A percentile compares a stretch with the other conserved stretches of the same genome.
Conservation (phyloP, 2,888 invertebrate species). For the Theretra japonica region DNA sequence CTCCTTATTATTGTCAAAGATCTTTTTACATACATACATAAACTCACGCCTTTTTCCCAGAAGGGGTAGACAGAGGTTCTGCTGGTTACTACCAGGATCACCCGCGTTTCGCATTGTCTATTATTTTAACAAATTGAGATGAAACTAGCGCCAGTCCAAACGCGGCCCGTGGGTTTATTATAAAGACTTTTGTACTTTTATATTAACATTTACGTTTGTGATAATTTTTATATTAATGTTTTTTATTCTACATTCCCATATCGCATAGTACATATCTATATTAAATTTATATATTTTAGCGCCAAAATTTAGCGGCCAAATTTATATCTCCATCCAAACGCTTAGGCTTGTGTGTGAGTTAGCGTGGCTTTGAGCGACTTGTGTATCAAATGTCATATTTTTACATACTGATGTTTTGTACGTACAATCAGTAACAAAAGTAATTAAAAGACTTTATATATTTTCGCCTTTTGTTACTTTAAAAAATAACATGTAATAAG, state of each 20-base stretch:
- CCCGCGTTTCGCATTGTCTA: too few species aligned
- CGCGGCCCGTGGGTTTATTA: background rate
- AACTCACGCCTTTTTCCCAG: too few species aligned
- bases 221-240: slow-evolving; percentile 21
- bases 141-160: background rate
- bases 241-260: slow-evolving; percentile 21
- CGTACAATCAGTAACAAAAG: slow-evolving; percentile 6
- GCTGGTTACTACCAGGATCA: too few species aligned
- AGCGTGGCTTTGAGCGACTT: slow-evolving; percentile 11
- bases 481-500: too few species aligned
- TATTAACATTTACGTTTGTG: slow-evolving; percentile 26
- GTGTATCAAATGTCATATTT: background rate
- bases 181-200: slow-evolving; percentile 35
- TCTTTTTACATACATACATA: too few species aligned
- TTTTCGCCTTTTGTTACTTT: background rate
- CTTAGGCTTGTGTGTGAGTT: slow-evolving; percentile 18
- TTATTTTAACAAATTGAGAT: background rate
- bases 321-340: slow-evolving; percentile 6
- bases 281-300: slow-evolving; percentile 26
- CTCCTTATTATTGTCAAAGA: too few species aligned
- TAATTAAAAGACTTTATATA: background rate
- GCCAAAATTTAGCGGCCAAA: slow-evolving; percentile 34
- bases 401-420: background rate
- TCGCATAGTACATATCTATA: slow-evolving; percentile 34
- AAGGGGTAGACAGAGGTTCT: too few species aligned